Conservation (phyloP, 2,797 vertebrate genomes). For the Allobates femoralis region DNA sequence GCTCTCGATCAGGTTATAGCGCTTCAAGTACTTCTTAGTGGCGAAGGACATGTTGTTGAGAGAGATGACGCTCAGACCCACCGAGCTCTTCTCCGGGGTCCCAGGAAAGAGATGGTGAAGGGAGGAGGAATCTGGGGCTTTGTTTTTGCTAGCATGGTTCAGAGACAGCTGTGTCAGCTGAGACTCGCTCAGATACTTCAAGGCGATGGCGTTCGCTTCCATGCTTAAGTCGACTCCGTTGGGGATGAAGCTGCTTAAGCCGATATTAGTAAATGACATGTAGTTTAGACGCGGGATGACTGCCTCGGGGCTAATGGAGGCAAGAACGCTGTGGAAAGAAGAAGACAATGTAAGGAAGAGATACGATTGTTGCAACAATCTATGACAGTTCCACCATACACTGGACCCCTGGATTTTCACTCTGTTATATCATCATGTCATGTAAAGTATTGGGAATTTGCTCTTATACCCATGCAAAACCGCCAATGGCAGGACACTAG, state of each 20-base stretch:
- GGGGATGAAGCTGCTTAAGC: conserved; percentile 76
- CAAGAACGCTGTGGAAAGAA: conserved; percentile 83
- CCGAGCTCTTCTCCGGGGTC: conserved; percentile 76
- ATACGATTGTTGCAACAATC: background rate
- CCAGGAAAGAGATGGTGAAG: conserved; percentile 70
- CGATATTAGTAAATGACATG: conserved; percentile 78
- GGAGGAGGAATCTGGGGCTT: conserved; percentile 61
- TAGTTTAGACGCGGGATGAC: conserved; percentile 84
- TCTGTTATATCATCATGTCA: no score
- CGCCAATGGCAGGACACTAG: no score
- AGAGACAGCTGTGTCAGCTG: conserved; percentile 86
- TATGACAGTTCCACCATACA: background rate
- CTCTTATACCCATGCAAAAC: no score
- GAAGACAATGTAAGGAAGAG: background rate
- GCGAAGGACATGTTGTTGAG: conserved; percentile 95
- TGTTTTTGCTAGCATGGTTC: conserved; percentile 70
- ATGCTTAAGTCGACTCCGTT: conserved; percentile 87
- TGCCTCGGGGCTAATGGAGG: conserved; percentile 87
- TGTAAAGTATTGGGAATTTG: no score
- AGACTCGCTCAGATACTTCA: conserved; percentile 90
- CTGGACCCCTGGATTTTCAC: no score
- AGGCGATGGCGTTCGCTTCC: conserved; percentile 95
- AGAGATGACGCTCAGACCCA: conserved; percentile 83
- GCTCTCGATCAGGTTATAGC: conserved; percentile 88
- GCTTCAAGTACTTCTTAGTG: conserved; percentile 91